phyloP scores from a whole-genome alignment of 2,888 invertebrate species.

The Drosophila ezoana region DNA sequence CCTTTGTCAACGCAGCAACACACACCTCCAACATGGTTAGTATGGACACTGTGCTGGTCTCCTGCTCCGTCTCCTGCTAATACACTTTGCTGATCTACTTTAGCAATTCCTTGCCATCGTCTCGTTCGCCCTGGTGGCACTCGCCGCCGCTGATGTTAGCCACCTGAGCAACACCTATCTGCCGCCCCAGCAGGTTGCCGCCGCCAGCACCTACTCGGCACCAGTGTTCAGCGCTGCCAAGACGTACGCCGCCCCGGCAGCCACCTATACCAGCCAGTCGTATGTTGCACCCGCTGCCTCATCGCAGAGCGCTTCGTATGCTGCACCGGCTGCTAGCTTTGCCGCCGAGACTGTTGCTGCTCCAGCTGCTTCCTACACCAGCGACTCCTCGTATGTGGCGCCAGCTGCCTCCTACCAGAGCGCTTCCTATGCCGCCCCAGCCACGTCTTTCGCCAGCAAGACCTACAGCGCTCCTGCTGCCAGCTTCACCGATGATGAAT shows the following conservation, averaged over 20 bases:
- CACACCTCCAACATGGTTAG: constrained; percentile 63
- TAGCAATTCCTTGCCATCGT: constrained; percentile 63
- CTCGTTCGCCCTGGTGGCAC: constrained; percentile 62
- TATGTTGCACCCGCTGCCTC: constrained; percentile 35
- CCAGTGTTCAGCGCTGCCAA: constrained; percentile 25
- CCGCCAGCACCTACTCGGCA: constrained; percentile 20
- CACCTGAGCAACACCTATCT: constrained; percentile 64
- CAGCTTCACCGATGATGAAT: neutral
- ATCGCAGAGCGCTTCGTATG: constrained; percentile 36
- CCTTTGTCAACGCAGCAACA: constrained; percentile 51
- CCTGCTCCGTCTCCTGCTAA: neutral
- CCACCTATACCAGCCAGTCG: constrained; percentile 13
- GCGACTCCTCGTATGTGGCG: constrained; percentile 29
- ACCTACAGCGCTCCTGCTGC: constrained; percentile 31
- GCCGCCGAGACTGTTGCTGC: constrained; percentile 21
- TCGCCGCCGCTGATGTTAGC: constrained; percentile 69
- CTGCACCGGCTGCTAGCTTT: constrained; percentile 18
- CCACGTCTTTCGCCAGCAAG: constrained; percentile 3
- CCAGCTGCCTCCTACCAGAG: constrained; percentile 41
- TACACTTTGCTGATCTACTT: neutral
- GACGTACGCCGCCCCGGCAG: constrained; percentile 16
- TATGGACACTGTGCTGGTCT: neutral
- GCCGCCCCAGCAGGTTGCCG: constrained; percentile 50
- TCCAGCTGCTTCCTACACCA: constrained; percentile 36
- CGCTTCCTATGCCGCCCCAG: constrained; percentile 43